These are phyloP conservation scores for Discoglossus pictus DNA, from an alignment of 2,797 vertebrate genomes.

Conservation along the genomic window DNA sequence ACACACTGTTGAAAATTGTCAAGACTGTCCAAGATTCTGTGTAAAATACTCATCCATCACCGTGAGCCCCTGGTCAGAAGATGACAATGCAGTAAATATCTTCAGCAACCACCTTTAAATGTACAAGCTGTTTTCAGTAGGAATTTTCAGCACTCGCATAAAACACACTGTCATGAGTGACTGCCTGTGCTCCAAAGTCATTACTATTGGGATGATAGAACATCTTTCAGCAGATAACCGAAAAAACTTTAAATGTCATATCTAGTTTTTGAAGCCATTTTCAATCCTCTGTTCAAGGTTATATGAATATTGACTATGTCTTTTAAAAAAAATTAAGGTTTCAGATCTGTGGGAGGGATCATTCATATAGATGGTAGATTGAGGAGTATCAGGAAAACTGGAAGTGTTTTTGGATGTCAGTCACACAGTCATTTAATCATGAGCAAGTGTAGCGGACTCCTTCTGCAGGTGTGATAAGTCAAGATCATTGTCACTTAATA, in stretches of 20 bases:
- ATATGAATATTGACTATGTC: slow-evolving; percentile 85
- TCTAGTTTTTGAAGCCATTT: slow-evolving; percentile 85
- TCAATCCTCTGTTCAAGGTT: slow-evolving; percentile 82
- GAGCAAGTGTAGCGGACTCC: slow-evolving; percentile 55
- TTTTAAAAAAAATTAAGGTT: slow-evolving; percentile 72
- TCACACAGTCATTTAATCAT: slow-evolving; percentile 71
- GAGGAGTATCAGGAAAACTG: slow-evolving; percentile 40
- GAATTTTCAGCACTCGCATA: slow-evolving; percentile 88
- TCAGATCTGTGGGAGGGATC: slow-evolving; percentile 72
- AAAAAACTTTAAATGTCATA: slow-evolving; percentile 92
- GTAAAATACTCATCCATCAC: slow-evolving; percentile 91
- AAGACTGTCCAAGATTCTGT: slow-evolving; percentile 84
- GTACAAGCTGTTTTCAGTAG: slow-evolving; percentile 81
- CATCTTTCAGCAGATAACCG: slow-evolving; percentile 86
- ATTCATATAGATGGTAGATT: slow-evolving; percentile 57
- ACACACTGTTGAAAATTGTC: slow-evolving; percentile 75
- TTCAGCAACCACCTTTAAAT: slow-evolving; percentile 86
- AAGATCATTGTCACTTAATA: slow-evolving; percentile 52
- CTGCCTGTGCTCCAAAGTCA: slow-evolving; percentile 84
- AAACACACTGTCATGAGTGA: slow-evolving; percentile 87
- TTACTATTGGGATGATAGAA: slow-evolving; percentile 81
- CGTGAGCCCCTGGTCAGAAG: slow-evolving; percentile 81
- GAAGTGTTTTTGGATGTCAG: slow-evolving; percentile 60
- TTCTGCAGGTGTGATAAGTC: slow-evolving; percentile 35
- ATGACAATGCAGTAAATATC: slow-evolving; percentile 91